A percentile compares a stretch with the other conserved stretches of the same genome.
Conservation (phyloP, 37 sponge, comb jelly and placozoan genomes). For the Hexactinellida sp. region DNA sequence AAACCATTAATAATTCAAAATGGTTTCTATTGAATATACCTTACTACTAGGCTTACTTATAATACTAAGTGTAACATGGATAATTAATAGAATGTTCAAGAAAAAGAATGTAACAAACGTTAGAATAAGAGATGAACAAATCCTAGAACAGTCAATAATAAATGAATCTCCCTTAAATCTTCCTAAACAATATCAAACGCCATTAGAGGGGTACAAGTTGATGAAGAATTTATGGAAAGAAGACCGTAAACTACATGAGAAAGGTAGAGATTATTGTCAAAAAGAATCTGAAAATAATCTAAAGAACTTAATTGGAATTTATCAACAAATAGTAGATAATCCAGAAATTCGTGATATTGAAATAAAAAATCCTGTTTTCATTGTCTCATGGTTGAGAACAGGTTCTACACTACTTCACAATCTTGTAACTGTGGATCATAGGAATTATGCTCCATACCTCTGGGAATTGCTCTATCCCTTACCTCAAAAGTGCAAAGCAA, state of each 20-base stretch:
- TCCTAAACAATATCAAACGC: not conserved
- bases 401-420: slow-evolving; percentile 3
- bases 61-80: too few relatives aligned
- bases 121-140: too few relatives aligned
- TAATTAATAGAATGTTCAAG: too few relatives aligned
- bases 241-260: not conserved
- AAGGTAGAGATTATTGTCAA: not conserved
- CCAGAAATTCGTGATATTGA: not conserved
- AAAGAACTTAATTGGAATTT: not conserved
- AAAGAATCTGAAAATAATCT: not conserved
- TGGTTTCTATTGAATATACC: too few relatives aligned
- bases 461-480: slow-evolving; percentile 7
- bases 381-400: not conserved
- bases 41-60: too few relatives aligned
- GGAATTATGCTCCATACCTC: not conserved
- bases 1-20: too few relatives aligned
- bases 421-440: not conserved
- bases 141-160: not conserved
- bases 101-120: too few relatives aligned
- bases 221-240: not conserved
- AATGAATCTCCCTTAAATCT: not conserved
- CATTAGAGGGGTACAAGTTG: slow-evolving; percentile 5
- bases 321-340: not conserved
- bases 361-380: not conserved
- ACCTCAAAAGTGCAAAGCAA: not conserved